phyloP scores from a whole-genome alignment of 2,888 invertebrate species.

The Melieria crassipennis region DNA sequence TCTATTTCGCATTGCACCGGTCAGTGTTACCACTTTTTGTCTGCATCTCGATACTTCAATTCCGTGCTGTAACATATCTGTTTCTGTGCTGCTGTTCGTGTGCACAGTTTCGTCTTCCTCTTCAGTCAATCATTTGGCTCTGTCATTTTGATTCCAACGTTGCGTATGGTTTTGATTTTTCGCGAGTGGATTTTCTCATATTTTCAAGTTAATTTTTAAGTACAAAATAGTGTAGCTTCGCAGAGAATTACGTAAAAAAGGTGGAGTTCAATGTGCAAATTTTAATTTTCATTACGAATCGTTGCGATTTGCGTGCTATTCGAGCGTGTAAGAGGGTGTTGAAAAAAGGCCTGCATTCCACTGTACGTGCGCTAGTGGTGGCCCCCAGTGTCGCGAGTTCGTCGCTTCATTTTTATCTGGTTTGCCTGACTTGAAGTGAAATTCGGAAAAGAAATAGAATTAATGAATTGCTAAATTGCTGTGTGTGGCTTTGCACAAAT shows the following conservation, averaged over 20 bases:
- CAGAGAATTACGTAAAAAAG: conserved; percentile 37
- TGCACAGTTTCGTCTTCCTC: conserved; percentile 5
- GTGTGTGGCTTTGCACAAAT: conserved; percentile 17
- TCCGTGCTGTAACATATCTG: too few relatives aligned
- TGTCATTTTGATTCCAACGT: conserved; percentile 41
- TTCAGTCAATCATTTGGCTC: conserved; percentile 39
- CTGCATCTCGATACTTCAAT: too few relatives aligned
- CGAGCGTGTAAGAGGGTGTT: not conserved
- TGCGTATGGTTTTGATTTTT: conserved; percentile 26
- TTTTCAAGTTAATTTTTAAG: conserved; percentile 40
- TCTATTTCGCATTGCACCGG: too few relatives aligned
- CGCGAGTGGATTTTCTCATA: conserved; percentile 40
- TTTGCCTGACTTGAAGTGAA: conserved; percentile 11
- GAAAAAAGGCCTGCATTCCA: conserved; percentile 14
- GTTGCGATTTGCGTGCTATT: not conserved
- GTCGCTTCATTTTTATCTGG: conserved; percentile 8
- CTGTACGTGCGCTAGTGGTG: not conserved
- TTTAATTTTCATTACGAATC: conserved; percentile 4
- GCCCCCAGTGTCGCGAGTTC: conserved; percentile 35
- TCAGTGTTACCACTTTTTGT: too few relatives aligned
- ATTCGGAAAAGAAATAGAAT: conserved; percentile 32
- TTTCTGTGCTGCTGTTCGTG: not conserved
- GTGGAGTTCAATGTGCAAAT: conserved; percentile 34
- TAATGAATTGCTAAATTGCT: conserved; percentile 23
- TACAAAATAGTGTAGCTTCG: conserved; percentile 39